Conservation (phyloP, 2,888 invertebrate species). For the Diplazon laetatorius region DNA sequence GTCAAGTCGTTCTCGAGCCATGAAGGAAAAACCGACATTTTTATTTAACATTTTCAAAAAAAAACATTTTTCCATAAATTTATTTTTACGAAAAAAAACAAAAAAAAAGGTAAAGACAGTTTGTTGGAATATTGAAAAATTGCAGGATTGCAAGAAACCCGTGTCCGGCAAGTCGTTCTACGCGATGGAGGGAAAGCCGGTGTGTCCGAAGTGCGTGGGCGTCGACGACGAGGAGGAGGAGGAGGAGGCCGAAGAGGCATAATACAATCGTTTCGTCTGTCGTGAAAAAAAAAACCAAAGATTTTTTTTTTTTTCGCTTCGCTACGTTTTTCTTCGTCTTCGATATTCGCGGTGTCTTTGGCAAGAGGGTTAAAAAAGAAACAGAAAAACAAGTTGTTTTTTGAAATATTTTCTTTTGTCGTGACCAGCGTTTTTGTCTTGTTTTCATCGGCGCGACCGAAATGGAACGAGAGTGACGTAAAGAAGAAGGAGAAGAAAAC, state of each 20-base stretch:
- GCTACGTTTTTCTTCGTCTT: background rate
- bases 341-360: too few species aligned
- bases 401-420: too few species aligned
- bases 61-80: background rate
- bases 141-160: constrained; percentile 95
- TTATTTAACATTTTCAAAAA: too few species aligned
- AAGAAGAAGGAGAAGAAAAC: background rate
- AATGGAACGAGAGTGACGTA: background rate
- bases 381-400: too few species aligned
- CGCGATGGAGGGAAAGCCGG: constrained; percentile 98
- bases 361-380: too few species aligned
- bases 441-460: constrained; percentile 51
- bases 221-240: constrained; percentile 92
- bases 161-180: constrained; percentile 98
- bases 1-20: too few species aligned
- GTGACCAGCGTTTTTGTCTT: constrained; percentile 31
- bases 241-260: constrained; percentile 78
- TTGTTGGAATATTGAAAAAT: constrained; percentile 62
- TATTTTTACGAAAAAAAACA: background rate
- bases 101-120: background rate
- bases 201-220: constrained; percentile 96
- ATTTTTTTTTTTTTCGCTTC: background rate
- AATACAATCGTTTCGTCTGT: constrained; percentile 31
- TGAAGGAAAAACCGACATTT: too few species aligned
- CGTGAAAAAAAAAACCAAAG: too few species aligned